These are phyloP conservation scores for Protomyctophum bolini DNA, from an alignment of 2,113 vertebrate genomes.

Conservation along the genomic window DNA sequence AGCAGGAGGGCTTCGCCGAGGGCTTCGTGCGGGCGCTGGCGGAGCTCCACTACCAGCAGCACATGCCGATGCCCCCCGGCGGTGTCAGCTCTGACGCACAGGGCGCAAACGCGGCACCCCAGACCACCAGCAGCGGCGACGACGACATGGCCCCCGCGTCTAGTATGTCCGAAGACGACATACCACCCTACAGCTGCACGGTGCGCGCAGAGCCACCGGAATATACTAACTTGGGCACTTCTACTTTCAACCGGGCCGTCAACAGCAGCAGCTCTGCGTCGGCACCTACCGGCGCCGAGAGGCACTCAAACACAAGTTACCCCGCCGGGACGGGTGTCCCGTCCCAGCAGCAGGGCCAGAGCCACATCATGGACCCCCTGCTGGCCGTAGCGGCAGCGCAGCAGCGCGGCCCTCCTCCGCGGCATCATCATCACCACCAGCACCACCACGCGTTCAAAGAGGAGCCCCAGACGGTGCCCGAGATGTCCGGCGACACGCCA, in stretches of 20 bases:
- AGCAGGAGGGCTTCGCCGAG: constrained; percentile 78
- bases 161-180: constrained; percentile 64
- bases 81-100: constrained; percentile 81
- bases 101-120: constrained; percentile 15
- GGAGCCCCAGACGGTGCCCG: constrained; percentile 95
- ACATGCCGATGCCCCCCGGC: constrained; percentile 72
- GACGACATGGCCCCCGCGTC: constrained; percentile 67
- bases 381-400: constrained; percentile 75
- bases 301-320: constrained; percentile 69
- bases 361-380: constrained; percentile 79
- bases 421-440: constrained; percentile 53
- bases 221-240: constrained; percentile 88
- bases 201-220: constrained; percentile 87
- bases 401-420: constrained; percentile 41
- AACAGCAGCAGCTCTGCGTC: constrained; percentile 68
- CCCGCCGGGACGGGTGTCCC: constrained; percentile 59
- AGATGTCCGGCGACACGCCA: constrained; percentile 92
- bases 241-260: constrained; percentile 79
- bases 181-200: constrained; percentile 81
- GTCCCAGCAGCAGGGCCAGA: constrained; percentile 45
- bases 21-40: constrained; percentile 73
- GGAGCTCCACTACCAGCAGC: constrained; percentile 85
- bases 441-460: constrained; percentile 92
- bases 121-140: neutral
- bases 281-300: constrained; percentile 62